Conservation (phyloP, 2,888 invertebrate genomes). For the Synanthedon vespiformis region DNA sequence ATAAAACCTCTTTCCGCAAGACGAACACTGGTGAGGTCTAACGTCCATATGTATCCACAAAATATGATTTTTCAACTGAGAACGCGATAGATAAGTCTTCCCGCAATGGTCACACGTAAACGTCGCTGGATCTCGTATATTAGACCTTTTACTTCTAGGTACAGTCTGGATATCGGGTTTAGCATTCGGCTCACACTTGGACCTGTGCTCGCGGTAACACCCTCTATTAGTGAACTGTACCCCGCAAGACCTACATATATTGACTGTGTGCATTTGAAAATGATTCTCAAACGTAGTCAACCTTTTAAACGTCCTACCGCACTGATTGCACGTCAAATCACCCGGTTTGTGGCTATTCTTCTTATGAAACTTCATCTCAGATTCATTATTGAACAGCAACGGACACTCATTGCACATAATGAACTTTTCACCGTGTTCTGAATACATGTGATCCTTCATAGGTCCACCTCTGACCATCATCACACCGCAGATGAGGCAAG, state of each 20-base stretch:
- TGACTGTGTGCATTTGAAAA: conserved; percentile 48
- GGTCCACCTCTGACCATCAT: conserved; percentile 30
- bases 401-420: conserved; percentile 42
- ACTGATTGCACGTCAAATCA: conserved; percentile 37
- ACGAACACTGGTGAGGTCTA: conserved; percentile 59
- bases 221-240: conserved; percentile 47
- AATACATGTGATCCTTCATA: conserved; percentile 33
- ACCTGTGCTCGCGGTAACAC: conserved; percentile 50
- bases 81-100: conserved; percentile 43
- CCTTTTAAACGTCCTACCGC: conserved; percentile 42
- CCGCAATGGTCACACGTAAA: conserved; percentile 52
- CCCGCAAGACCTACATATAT: conserved; percentile 45
- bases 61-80: conserved; percentile 58
- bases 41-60: conserved; percentile 61
- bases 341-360: conserved; percentile 33
- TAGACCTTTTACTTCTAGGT: conserved; percentile 36
- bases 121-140: conserved; percentile 47
- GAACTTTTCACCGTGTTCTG: conserved; percentile 25
- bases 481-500: conserved; percentile 37
- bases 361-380: conserved; percentile 27
- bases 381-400: conserved; percentile 22
- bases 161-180: conserved; percentile 33
- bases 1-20: conserved; percentile 64
- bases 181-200: conserved; percentile 48
- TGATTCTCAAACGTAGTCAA: conserved; percentile 39